phyloP scores from a whole-genome alignment of 2,113 vertebrate species.

The Labeo rohita region DNA sequence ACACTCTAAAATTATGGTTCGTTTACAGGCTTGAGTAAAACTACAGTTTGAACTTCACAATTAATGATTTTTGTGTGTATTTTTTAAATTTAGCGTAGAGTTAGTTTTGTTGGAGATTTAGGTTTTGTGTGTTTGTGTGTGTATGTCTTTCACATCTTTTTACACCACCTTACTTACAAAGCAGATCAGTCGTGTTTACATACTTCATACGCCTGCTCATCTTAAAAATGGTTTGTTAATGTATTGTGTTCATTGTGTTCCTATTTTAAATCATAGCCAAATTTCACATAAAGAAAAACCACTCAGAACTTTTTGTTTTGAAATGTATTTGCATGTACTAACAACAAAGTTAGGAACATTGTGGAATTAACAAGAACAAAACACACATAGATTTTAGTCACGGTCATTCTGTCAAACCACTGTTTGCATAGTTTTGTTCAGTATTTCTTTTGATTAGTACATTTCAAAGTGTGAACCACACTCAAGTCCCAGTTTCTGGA shows the following conservation, averaged over 20 bases:
- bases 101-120: not conserved
- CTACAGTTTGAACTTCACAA: not conserved
- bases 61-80: not conserved
- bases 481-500: not conserved
- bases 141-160: too few species aligned
- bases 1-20: not conserved
- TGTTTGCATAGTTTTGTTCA: not conserved
- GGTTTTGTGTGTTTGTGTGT: too few species aligned
- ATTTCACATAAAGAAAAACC: not conserved
- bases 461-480: not conserved
- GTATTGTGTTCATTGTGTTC: not conserved
- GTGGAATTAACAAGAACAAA: not conserved
- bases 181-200: not conserved
- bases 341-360: not conserved
- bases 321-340: not conserved
- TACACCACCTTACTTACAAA: not conserved
- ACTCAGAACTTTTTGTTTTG: not conserved
- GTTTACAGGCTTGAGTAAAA: not conserved
- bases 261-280: too few species aligned
- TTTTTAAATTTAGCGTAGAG: not conserved
- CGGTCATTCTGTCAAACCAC: not conserved
- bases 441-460: not conserved
- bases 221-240: not conserved
- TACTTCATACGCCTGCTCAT: not conserved
- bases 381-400: not conserved